A percentile compares a stretch with the other conserved stretches of the same genome.
Evolutionary conservation across 2,888 invertebrate genomes (phyloP).

Genomic region (Cybosia mesomella): DNA sequence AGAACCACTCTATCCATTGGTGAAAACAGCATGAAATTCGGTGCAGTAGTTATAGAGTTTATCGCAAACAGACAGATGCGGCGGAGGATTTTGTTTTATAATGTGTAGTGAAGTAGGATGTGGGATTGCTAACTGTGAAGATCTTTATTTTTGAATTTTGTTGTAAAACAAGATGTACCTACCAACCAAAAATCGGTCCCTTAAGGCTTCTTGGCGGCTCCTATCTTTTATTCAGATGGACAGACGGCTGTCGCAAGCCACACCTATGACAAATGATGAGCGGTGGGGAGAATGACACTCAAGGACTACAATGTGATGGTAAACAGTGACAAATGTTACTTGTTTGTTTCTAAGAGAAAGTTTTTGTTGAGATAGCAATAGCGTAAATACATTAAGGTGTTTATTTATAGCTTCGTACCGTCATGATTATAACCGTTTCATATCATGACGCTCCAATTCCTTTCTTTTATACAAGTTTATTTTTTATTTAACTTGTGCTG

Average conservation of each 20-base stretch:
- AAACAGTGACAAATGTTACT: constrained; percentile 49
- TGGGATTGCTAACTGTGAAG: constrained; percentile 42
- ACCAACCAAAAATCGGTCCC: constrained; percentile 73
- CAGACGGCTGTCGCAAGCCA: constrained; percentile 45
- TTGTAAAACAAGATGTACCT: constrained; percentile 60
- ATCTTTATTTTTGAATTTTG: constrained; percentile 61
- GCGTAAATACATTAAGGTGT: constrained; percentile 24
- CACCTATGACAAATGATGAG: constrained; percentile 69
- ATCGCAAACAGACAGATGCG: too few species aligned
- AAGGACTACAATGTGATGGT: constrained; percentile 41
- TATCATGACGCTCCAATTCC: not conserved
- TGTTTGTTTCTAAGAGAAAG: constrained; percentile 48
- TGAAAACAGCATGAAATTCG: too few species aligned
- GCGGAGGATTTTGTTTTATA: too few species aligned
- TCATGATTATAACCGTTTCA: not conserved
- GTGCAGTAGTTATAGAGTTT: too few species aligned
- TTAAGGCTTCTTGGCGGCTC: constrained; percentile 65
- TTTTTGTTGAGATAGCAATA: constrained; percentile 37
- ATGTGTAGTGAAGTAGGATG: too few species aligned
- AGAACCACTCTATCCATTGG: too few species aligned
- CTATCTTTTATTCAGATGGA: constrained; percentile 75
- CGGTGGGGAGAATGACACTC: constrained; percentile 47
- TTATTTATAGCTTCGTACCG: not conserved
- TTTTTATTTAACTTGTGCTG: too few species aligned
- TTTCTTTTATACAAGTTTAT: not conserved